phyloP scores from a whole-genome alignment of 1,140 invertebrate genomes.

The Drosophila mauritiana region DNA sequence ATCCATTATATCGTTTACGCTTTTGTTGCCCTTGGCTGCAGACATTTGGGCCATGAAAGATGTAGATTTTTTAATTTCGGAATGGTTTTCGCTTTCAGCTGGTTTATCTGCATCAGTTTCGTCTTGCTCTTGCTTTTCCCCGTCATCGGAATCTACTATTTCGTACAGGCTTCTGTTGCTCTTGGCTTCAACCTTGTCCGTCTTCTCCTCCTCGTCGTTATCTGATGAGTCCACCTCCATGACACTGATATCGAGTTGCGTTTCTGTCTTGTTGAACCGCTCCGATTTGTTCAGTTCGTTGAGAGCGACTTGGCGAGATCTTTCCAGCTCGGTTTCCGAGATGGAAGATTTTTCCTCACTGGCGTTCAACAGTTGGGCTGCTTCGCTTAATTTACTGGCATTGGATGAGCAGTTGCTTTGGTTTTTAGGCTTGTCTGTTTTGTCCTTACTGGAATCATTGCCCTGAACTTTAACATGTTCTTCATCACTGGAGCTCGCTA shows the following conservation, averaged over 20 bases:
- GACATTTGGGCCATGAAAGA: no score
- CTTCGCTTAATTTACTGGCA: conserved; percentile 51
- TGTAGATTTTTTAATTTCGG: no score
- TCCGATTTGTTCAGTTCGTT: conserved; percentile 50
- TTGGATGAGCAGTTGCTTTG: conserved; percentile 30
- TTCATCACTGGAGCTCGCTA: conserved; percentile 37
- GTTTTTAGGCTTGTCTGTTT: conserved; percentile 3
- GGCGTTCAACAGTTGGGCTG: conserved; percentile 26
- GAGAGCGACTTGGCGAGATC: conserved; percentile 32
- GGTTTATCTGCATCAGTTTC: no score
- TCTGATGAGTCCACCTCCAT: conserved; percentile 33
- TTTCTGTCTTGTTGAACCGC: conserved; percentile 53
- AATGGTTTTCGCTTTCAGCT: no score
- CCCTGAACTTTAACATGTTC: conserved; percentile 1
- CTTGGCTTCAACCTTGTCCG: not conserved
- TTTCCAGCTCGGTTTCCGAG: conserved; percentile 30
- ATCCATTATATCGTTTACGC: not conserved
- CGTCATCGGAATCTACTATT: conserved; percentile 22
- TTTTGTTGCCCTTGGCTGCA: no score
- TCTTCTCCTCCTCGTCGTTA: not conserved
- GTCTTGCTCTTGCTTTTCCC: not conserved
- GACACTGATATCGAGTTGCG: conserved; percentile 21
- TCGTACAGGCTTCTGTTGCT: conserved; percentile 15
- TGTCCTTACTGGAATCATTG: not conserved
- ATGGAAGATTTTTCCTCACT: conserved; percentile 10